These are phyloP conservation scores for Microcaecilia unicolor DNA, from an alignment of 2,797 vertebrate species.

Conservation along the genomic window DNA sequence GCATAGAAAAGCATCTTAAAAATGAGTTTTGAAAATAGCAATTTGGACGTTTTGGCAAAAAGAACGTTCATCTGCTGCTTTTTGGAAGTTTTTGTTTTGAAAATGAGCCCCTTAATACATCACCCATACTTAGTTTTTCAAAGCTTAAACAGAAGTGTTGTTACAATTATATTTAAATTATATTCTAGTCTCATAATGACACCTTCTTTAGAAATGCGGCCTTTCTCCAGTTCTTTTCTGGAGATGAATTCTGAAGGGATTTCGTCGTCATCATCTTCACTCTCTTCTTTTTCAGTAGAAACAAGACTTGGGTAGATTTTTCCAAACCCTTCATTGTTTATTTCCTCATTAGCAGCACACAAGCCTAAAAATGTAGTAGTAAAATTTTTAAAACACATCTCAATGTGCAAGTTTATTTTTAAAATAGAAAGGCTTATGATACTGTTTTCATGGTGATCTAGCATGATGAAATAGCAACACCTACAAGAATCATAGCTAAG, in stretches of 20 bases:
- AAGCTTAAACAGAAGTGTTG: neutral
- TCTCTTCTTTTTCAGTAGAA: constrained; percentile 50
- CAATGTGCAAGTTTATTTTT: neutral
- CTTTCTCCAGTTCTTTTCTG: constrained; percentile 81
- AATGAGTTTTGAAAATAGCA: too few relatives aligned
- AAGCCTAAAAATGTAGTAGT: constrained; percentile 31
- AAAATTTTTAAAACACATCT: neutral
- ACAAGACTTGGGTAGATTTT: constrained; percentile 79
- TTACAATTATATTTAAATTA: constrained; percentile 1
- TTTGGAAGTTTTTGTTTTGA: too few relatives aligned
- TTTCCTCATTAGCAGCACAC: constrained; percentile 15
- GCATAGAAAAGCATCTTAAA: too few relatives aligned
- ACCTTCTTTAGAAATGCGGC: constrained; percentile 85
- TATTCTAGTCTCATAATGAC: constrained; percentile 10
- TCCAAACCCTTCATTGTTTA: constrained; percentile 72
- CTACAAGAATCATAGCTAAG: too few relatives aligned
- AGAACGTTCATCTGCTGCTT: too few relatives aligned
- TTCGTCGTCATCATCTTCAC: constrained; percentile 65
- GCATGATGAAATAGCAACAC: too few relatives aligned
- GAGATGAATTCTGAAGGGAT: constrained; percentile 82
- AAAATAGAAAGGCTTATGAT: too few relatives aligned
- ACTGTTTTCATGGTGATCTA: too few relatives aligned
- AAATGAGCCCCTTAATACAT: too few relatives aligned
- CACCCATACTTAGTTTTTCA: too few relatives aligned
- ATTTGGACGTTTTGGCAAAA: too few relatives aligned